These are phyloP conservation scores for Chaetodon trifascialis DNA, from an alignment of 2,113 vertebrate genomes.

Conservation along the genomic window DNA sequence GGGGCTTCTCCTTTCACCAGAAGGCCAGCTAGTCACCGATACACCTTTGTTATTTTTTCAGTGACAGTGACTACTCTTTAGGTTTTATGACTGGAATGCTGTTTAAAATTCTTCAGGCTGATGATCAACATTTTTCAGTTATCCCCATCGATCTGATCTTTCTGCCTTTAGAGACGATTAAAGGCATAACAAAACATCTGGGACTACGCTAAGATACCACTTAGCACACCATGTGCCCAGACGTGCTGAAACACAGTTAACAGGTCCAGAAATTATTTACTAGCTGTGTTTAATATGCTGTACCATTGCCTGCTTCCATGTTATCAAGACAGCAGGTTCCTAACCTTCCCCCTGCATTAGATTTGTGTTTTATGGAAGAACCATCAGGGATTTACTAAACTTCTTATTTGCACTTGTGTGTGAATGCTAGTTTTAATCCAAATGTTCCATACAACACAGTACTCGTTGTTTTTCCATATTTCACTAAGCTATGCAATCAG, in stretches of 20 bases:
- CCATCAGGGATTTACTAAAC: not conserved
- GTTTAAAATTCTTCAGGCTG: not conserved
- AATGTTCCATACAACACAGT: conserved; percentile 18
- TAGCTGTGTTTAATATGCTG: conserved; percentile 14
- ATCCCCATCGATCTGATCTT: not conserved
- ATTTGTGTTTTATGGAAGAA: not conserved
- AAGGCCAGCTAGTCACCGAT: not conserved
- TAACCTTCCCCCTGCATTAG: not conserved
- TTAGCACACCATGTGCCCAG: not conserved
- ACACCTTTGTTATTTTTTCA: not conserved
- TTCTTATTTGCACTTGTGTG: not conserved
- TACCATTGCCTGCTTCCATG: not conserved
- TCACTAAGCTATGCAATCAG: conserved; percentile 18
- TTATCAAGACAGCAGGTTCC: conserved; percentile 5
- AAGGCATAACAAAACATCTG: not conserved
- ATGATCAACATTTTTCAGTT: not conserved
- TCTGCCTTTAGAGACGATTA: not conserved
- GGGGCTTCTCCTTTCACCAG: no score
- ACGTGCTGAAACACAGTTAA: conserved; percentile 5
- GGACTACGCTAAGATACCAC: not conserved
- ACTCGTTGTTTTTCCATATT: conserved; percentile 42
- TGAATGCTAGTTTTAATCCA: not conserved
- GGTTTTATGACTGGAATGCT: not conserved
- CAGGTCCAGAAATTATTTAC: conserved; percentile 25
- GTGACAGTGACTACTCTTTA: not conserved